Conservation (phyloP, 2,797 vertebrate species). For the Chrosomus eos region DNA sequence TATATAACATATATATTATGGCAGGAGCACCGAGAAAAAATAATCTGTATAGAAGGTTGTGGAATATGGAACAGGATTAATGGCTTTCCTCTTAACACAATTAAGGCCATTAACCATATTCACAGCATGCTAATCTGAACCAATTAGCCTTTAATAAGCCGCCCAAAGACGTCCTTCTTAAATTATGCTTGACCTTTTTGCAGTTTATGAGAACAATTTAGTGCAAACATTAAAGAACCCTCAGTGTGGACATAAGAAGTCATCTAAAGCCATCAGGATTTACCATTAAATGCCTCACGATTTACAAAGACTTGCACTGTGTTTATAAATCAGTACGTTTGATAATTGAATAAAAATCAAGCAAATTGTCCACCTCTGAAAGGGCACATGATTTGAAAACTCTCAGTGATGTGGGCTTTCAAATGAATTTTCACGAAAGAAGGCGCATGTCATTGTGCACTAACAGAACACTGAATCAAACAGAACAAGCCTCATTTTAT, state of each 20-base stretch:
- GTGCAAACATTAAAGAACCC: neutral
- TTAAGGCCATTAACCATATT: constrained; percentile 40
- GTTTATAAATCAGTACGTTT: neutral
- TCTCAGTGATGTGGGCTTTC: constrained; percentile 7
- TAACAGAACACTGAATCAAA: constrained; percentile 36
- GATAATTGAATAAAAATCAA: neutral
- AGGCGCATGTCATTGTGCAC: neutral
- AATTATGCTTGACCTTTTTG: constrained; percentile 30
- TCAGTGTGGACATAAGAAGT: neutral
- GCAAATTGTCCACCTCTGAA: neutral
- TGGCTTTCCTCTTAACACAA: constrained; percentile 39
- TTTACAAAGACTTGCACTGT: neutral
- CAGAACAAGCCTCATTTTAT: constrained; percentile 4
- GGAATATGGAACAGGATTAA: constrained; percentile 36
- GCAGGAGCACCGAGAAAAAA: neutral
- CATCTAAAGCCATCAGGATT: constrained; percentile 7
- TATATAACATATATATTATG: no score
- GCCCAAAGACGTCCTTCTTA: constrained; percentile 40
- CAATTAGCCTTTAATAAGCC: constrained; percentile 41
- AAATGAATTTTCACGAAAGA: neutral
- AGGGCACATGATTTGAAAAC: neutral
- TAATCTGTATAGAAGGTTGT: neutral
- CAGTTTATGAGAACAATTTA: constrained; percentile 25
- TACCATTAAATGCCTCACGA: neutral
- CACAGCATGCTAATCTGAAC: constrained; percentile 38